Evolutionary conservation across 2,888 invertebrate genomes (phyloP).

Genomic region (Lasioglossum malachurum): DNA sequence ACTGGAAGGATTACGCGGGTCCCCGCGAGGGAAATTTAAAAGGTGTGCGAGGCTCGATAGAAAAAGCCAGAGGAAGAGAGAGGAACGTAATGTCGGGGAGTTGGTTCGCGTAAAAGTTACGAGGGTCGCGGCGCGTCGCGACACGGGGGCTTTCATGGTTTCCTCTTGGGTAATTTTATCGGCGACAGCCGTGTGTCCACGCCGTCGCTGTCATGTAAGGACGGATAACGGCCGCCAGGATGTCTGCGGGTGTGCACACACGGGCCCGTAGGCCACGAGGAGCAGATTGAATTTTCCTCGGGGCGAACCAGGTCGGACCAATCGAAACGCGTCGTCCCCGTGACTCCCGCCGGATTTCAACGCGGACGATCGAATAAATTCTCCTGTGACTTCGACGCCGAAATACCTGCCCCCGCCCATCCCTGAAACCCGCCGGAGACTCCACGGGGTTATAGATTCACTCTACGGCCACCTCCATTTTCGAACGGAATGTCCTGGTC

Average conservation of each 20-base stretch:
- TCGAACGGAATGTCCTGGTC: background rate
- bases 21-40: slow-evolving; percentile 6
- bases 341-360: slow-evolving; percentile 13
- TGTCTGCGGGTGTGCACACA: background rate
- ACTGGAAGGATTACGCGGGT: background rate
- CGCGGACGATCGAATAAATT: background rate
- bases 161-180: slow-evolving; percentile 15
- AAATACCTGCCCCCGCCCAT: background rate
- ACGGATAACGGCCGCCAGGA: slow-evolving; percentile 32
- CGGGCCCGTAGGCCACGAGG: background rate
- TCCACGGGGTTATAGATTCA: slow-evolving; percentile 2
- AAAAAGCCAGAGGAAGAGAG: background rate
- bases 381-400: slow-evolving; percentile 2
- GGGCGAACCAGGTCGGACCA: slow-evolving; percentile 23
- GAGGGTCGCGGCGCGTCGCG: background rate
- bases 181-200: slow-evolving; percentile 17
- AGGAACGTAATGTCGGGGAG: background rate
- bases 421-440: background rate
- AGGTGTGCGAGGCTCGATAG: slow-evolving; percentile 2
- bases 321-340: slow-evolving; percentile 32
- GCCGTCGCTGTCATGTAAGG: slow-evolving; percentile 4
- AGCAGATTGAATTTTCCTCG: slow-evolving; percentile 52
- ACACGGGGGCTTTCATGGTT: slow-evolving; percentile 1
- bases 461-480: slow-evolving; percentile 3
- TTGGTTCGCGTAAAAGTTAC: slow-evolving; percentile 8